Evolutionary conservation across 1,140 invertebrate species (phyloP), one percentile per base, ranked within the genome.

Genomic region (Protaetia brevitarsis): DNA sequence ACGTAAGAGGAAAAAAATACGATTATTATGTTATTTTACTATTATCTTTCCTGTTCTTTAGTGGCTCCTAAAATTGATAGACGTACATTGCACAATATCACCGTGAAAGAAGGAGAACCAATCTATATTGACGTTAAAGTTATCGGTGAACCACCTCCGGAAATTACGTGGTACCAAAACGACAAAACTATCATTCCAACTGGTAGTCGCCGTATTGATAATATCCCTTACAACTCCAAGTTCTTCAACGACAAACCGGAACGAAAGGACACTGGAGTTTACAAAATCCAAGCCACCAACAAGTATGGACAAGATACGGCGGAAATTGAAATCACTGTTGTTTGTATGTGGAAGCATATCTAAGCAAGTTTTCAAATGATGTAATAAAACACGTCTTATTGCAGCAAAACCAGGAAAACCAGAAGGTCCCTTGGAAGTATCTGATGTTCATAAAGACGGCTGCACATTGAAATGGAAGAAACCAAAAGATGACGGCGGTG

Each of bases 381-480:
- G n/a, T n/a, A n/a, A 34, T 34, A 7, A 58, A 58, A 10, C 1
- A 16, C 23, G 16, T 58, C 21, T 59, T 23, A 37, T 75, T 75
- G 11, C 77, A 95, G 94, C 91, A 30, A 93, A 94, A 80, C 96
- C 96, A 51, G 87, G 89, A 21, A 90, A 92, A 75, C 97, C 97
- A 0, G 93, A 97, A 82, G 96, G 96, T 41, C 97, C 96, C 6
- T 78, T 98, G 2, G 94, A 97, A 78, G 94, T 98, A n/a, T 90
- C 91, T 1, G 95, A 98, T 75, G 87, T 99, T 45, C 86, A 93
- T 82, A 97, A 96, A 71, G 95, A 98, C 70, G 93, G 93, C 30
- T 96, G 94, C 80, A 97, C 92, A 63, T 84, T 99, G 2, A 94
- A 95, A 76, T 99, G 97, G 97, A 97, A 97, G 77, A 90, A 93